Evolutionary conservation across 1,140 invertebrate genomes (phyloP).

Genomic region (Camponotus floridanus): DNA sequence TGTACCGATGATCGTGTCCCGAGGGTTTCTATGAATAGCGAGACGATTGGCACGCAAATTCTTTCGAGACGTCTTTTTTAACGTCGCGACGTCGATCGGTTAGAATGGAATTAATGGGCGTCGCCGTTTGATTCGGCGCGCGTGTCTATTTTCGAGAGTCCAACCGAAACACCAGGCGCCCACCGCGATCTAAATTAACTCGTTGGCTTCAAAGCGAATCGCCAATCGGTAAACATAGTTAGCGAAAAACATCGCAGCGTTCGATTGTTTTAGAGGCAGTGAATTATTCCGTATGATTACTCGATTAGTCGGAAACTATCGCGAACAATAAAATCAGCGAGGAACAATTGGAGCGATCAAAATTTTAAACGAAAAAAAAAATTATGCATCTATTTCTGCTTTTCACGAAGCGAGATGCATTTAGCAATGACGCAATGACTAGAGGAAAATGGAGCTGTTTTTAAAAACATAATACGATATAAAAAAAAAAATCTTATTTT

Average conservation of each 20-base stretch:
- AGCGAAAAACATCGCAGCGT: constrained; percentile 28
- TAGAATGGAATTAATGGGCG: constrained; percentile 32
- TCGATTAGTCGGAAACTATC: not conserved
- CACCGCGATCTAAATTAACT: constrained; percentile 32
- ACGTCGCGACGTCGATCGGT: constrained; percentile 45
- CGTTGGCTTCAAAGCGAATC: constrained; percentile 46
- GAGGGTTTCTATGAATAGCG: constrained; percentile 44
- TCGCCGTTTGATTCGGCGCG: constrained; percentile 34
- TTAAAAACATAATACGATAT: not conserved
- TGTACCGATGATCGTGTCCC: not conserved
- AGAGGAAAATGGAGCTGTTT: too few relatives aligned
- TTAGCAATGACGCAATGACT: too few relatives aligned
- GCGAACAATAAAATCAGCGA: not conserved
- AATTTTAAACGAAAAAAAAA: too few relatives aligned
- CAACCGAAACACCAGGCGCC: constrained; percentile 32
- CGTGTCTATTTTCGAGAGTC: constrained; percentile 48
- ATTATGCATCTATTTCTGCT: not conserved
- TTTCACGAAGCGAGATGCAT: too few relatives aligned
- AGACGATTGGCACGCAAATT: constrained; percentile 46
- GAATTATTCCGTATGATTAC: constrained; percentile 5
- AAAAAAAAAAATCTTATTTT: not conserved
- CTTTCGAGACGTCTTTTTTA: constrained; percentile 45
- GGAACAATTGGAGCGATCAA: not conserved
- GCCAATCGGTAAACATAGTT: constrained; percentile 43
- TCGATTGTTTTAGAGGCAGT: constrained; percentile 21